Conservation (phyloP, 2,797 vertebrate genomes). For the Sciurus vulgaris region DNA sequence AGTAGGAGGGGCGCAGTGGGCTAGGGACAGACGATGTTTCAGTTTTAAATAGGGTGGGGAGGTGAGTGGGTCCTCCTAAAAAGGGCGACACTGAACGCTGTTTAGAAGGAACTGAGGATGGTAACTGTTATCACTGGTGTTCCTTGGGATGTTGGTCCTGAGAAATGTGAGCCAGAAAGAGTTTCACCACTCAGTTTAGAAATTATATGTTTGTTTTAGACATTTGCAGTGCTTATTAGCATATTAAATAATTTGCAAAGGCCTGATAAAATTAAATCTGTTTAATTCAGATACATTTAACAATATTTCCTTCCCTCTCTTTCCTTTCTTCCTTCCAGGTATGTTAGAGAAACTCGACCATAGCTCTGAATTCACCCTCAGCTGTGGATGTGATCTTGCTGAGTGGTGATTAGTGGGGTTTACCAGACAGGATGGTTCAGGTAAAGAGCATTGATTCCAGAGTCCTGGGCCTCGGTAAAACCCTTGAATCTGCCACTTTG, state of each 20-base stretch:
- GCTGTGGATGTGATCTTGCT: fast-evolving
- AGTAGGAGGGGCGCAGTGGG: not conserved
- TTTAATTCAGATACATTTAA: not conserved
- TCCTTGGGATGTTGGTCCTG: not conserved
- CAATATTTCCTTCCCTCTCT: not conserved
- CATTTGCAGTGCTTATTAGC: not conserved
- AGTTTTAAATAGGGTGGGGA: not conserved
- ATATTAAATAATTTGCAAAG: not conserved
- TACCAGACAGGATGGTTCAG: not conserved
- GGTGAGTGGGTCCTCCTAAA: not conserved
- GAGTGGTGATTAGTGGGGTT: not conserved
- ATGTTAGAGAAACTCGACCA: not conserved
- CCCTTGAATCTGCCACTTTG: not conserved
- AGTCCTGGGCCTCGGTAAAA: not conserved
- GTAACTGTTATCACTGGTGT: not conserved
- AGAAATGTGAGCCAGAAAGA: not conserved
- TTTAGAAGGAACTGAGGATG: not conserved
- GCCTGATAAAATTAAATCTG: not conserved
- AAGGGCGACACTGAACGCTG: not conserved
- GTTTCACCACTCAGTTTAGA: not conserved
- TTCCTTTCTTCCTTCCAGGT: not conserved
- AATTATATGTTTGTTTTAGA: not conserved
- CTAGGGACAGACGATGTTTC: not conserved
- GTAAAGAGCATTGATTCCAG: not conserved
- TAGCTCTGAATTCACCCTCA: not conserved